Conservation (phyloP, 2,113 vertebrate species). For the Phaethon lepturus region DNA sequence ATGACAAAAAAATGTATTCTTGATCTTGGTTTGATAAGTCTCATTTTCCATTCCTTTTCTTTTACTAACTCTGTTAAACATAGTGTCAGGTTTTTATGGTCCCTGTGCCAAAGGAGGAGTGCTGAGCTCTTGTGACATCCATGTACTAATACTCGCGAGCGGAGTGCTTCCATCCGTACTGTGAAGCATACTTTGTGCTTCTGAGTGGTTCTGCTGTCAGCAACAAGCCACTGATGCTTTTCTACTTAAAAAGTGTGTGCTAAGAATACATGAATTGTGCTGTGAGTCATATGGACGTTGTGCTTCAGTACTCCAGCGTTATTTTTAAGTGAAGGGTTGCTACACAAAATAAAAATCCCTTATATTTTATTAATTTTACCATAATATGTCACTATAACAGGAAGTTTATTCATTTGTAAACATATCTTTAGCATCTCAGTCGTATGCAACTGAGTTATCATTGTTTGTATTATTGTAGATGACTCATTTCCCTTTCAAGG, state of each 20-base stretch:
- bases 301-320: not conserved
- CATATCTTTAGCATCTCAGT: slow-evolving; percentile 80
- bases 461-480: slow-evolving; percentile 75
- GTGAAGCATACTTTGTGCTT: not conserved
- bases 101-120: not conserved
- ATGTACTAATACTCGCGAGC: not conserved
- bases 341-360: not conserved
- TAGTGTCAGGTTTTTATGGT: not conserved
- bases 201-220: not conserved
- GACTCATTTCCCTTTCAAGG: slow-evolving; percentile 81
- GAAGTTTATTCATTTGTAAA: slow-evolving; percentile 83
- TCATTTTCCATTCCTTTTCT: not conserved
- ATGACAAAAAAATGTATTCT: not conserved
- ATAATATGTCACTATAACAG: slow-evolving; percentile 54
- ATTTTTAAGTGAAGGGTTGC: not conserved
- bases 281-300: not conserved
- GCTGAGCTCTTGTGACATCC: not conserved
- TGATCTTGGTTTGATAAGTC: not conserved
- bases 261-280: not conserved
- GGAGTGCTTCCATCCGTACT: not conserved
- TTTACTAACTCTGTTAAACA: not conserved
- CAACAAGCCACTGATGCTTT: not conserved
- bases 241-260: not conserved
- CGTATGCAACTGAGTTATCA: slow-evolving; percentile 76
- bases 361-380: not conserved